Evolutionary conservation across 2,113 vertebrate species (phyloP).

Genomic region (Tachysurus fulvidraco): DNA sequence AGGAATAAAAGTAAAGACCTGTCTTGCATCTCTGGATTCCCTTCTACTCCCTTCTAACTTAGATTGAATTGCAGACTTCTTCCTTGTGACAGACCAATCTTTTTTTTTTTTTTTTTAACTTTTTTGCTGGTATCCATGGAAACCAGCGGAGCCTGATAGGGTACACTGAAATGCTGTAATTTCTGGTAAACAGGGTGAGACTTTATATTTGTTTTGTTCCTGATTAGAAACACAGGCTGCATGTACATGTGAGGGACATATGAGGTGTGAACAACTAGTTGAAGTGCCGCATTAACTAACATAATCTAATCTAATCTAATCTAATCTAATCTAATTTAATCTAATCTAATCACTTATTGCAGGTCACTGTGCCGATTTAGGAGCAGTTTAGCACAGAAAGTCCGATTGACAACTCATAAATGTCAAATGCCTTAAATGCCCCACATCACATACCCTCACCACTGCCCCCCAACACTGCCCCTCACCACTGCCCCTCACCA

Average conservation of each 20-base stretch:
- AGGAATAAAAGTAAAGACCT: background rate
- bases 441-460: too few relatives aligned
- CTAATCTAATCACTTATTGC: background rate
- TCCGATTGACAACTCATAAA: background rate
- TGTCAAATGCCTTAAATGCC: too few relatives aligned
- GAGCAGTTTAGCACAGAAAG: background rate
- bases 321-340: background rate
- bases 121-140: constrained; percentile 20
- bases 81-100: background rate
- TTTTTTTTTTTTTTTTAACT: background rate
- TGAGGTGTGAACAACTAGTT: background rate
- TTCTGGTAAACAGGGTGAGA: background rate
- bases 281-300: background rate
- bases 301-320: background rate
- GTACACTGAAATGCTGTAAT: background rate
- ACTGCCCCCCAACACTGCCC: too few relatives aligned
- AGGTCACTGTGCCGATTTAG: background rate
- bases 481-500: too few relatives aligned
- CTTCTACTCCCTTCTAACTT: background rate
- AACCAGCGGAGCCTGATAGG: background rate
- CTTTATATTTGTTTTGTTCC: background rate
- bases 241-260: background rate
- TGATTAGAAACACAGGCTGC: background rate
- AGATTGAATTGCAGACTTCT: background rate
- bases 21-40: background rate